Evolutionary conservation across 1,140 invertebrate genomes (phyloP), one percentile per base, ranked within the genome.

Genomic region (Prorops nasuta): DNA sequence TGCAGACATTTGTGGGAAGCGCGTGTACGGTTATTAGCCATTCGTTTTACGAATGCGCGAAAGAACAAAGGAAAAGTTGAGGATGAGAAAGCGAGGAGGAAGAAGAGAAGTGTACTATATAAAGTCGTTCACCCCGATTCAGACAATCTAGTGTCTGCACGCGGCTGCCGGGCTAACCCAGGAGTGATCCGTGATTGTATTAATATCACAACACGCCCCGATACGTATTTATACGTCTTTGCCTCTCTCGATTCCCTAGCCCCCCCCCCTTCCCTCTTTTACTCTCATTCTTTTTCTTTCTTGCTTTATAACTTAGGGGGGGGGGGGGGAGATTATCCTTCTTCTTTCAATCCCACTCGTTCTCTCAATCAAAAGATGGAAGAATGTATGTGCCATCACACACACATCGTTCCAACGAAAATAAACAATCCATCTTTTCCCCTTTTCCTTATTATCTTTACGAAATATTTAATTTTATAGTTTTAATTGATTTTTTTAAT

Each of bases 121-220:
- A 76, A 76, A 77, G 75, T 77, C 75, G 72, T 77, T 77, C 75
- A 77, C 75, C 75, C 75, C 75, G 75, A 76, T 77, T 77, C 74
- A 75, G 75, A 76, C 74, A 76, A 77, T 77, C 73, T 76, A 76
- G 67, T 71, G 74, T 77, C 74, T 77, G 71, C 69, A 66, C 63
- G 52, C 70, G 71, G 64, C 69, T 63, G 69, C 19, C 60, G 57
- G 59, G 59, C 49, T 10, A 35, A 4, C 16, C 39, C 24, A 66
- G 71, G 72, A 76, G 62, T 76, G 72, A 77, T 77, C 69, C 71
- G 72, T 71, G 72, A 76, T 77, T 77, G 74, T 77, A 77, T 77
- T 77, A 77, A 77, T 77, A 77, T 77, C 75, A 77, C 75, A 73
- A 76, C 72, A 76, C 70, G 66, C 69, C 65, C 61, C 57, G 64